Evolutionary conservation across 2,888 invertebrate genomes (phyloP).

Genomic region (Heterodera filipjevi): DNA sequence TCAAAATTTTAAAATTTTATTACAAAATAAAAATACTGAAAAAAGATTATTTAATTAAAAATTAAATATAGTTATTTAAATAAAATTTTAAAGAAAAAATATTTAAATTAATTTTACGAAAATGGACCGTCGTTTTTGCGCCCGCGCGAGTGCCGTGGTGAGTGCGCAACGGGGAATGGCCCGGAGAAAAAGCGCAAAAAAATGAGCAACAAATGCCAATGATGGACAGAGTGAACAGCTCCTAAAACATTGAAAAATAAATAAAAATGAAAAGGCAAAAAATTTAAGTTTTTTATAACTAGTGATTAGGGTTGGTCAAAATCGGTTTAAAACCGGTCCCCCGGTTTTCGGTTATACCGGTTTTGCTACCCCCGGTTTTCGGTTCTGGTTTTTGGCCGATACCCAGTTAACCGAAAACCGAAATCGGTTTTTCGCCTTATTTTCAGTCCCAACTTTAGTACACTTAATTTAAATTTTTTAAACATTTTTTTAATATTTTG

Average conservation of each 20-base stretch:
- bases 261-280: not conserved
- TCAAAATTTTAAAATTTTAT: not conserved
- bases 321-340: too few species aligned
- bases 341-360: too few species aligned
- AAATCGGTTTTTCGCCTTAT: too few species aligned
- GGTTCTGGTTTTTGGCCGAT: too few species aligned
- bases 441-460: too few species aligned
- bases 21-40: not conserved
- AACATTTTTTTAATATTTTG: too few species aligned
- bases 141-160: slow-evolving; percentile 36
- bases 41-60: not conserved
- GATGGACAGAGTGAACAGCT: slow-evolving; percentile 30
- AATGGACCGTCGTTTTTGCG: slow-evolving; percentile 28
- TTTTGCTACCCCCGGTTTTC: too few species aligned
- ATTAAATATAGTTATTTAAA: too few species aligned
- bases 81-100: not conserved
- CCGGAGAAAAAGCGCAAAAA: slow-evolving; percentile 32
- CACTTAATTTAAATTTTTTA: too few species aligned
- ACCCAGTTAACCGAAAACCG: too few species aligned
- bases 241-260: slow-evolving; percentile 27
- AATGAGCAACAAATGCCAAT: slow-evolving; percentile 34
- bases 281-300: not conserved
- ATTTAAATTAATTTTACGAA: slow-evolving; percentile 1
- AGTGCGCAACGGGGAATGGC: slow-evolving; percentile 28
- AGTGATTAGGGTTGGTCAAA: too few species aligned